Base-by-base conservation (phyloP, 2,797 vertebrate genomes). In the Gallinago solitaria region DNA sequence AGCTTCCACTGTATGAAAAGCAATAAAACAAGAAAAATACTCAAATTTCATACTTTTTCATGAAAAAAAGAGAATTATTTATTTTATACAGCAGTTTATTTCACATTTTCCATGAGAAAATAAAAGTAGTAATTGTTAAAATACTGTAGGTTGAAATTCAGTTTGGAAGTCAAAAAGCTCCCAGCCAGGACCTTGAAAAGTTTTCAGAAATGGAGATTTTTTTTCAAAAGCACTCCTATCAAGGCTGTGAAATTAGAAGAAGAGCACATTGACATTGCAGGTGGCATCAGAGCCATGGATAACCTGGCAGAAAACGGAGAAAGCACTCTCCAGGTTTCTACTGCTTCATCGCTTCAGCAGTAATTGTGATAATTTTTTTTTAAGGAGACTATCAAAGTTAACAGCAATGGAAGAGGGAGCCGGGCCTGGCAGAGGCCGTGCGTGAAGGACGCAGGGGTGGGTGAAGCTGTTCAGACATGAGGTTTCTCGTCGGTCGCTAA, bases 401-500 rank as follows among this genome's bases (percentile, higher is more conserved):
- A 47, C 1, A 56, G 65, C 50, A 48, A 27, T 1, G 21, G 45
- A 47, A 47, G 45, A 47, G 20, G 45, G 45, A 47, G 45, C 19
- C 45, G 11, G 32, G 41, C 15, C 24, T 54, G 74, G 65, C 20
- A 41, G 56, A 48, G 50, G 24, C 47, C n/a, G 41, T 0, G 0
- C 2, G 6, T 0, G 0, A 63, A 78, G 53, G 54, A 41, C 0
- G 0, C 5, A 8, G 54, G 0, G 5, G 13, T 0, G 2, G 67
- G 5, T 11, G 47, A 70, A 87, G 75, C 61, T 69, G 50, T 11
- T 73, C 12, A 39, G 54, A 56, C 4, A 1, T 0, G 17, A 59
- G 21, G 23, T 71, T 82, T 87, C n/a, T 30, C 6, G 33, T 59
- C 16, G 74, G 54, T 21, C 18, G 3, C 43, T 74, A 30, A 39